Evolutionary conservation across 2,888 invertebrate genomes (phyloP).

Genomic region (Bellardia pandia): DNA sequence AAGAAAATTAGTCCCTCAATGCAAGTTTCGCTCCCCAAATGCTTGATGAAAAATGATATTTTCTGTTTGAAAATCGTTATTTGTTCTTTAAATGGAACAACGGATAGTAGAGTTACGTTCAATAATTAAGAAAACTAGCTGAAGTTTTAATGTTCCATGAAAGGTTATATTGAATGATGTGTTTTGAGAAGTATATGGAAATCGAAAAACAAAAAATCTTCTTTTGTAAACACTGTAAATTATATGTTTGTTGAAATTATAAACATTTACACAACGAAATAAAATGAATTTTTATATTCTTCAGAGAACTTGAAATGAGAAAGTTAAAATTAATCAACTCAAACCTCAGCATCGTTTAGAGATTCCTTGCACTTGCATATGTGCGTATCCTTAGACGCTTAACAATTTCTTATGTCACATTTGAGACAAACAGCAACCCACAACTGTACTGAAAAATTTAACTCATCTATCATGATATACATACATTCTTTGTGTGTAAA

Average conservation of each 20-base stretch:
- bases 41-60: too few relatives aligned
- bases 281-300: not conserved
- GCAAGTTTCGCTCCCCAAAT: too few relatives aligned
- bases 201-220: too few relatives aligned
- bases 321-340: slow-evolving; percentile 14
- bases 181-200: too few relatives aligned
- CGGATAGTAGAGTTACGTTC: too few relatives aligned
- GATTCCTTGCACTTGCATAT: not conserved
- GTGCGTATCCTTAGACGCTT: not conserved
- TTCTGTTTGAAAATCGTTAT: too few relatives aligned
- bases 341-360: not conserved
- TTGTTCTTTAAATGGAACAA: too few relatives aligned
- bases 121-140: too few relatives aligned
- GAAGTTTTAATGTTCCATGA: too few relatives aligned
- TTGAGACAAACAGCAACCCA: not conserved
- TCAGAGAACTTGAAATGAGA: not conserved
- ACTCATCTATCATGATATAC: slow-evolving; percentile 9
- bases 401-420: slow-evolving; percentile 11
- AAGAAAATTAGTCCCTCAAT: too few relatives aligned
- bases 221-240: not conserved
- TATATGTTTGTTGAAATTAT: not conserved
- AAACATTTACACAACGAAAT: not conserved
- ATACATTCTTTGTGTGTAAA: not conserved
- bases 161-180: too few relatives aligned
- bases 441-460: not conserved